Conservation (phyloP, 2,888 invertebrate species). For the Cephus sareptanus region DNA sequence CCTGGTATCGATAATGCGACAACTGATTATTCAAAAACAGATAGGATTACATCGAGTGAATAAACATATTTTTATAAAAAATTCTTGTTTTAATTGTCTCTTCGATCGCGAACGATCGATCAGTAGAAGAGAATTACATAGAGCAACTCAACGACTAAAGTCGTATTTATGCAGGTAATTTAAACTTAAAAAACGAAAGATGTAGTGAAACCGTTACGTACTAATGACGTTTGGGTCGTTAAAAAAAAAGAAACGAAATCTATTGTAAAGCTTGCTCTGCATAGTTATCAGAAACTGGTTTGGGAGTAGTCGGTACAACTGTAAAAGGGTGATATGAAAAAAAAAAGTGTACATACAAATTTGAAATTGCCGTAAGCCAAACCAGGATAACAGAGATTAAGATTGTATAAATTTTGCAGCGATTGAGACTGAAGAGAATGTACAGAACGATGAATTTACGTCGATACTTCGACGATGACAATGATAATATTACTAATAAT, state of each 20-base stretch:
- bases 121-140: neutral
- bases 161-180: neutral
- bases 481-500: neutral
- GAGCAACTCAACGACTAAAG: neutral
- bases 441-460: neutral
- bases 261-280: neutral
- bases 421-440: neutral
- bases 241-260: neutral
- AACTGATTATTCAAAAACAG: conserved; percentile 10
- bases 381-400: neutral
- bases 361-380: neutral
- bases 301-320: neutral
- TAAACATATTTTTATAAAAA: conserved; percentile 46
- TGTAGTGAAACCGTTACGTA: too few relatives aligned
- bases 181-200: neutral
- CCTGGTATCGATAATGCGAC: conserved; percentile 5
- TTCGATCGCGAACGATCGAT: neutral
- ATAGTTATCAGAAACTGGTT: neutral
- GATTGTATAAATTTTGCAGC: neutral
- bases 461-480: neutral
- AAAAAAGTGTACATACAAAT: too few relatives aligned
- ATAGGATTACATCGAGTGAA: conserved; percentile 8
- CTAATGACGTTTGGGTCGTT: too few relatives aligned
- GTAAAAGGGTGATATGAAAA: neutral
- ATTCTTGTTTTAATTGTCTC: conserved; percentile 43